A percentile compares a stretch with the other conserved stretches of the same genome.
These are phyloP conservation scores for Urocynchramus pylzowi DNA, from an alignment of 2,113 vertebrate genomes.

Conservation along the genomic window DNA sequence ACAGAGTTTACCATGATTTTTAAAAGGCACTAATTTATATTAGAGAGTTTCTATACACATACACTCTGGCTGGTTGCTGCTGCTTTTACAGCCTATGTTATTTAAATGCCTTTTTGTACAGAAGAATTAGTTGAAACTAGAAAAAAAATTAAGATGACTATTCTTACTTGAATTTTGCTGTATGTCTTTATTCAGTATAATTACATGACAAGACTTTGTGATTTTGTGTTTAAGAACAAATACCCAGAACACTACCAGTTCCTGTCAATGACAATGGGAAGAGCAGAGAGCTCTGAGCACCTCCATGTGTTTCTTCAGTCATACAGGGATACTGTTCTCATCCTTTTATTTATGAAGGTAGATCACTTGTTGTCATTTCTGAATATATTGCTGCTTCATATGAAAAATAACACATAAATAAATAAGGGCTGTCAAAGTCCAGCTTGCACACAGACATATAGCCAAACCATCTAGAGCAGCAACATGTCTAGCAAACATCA, in stretches of 20 bases:
- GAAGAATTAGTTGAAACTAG: background rate
- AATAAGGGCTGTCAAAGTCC: background rate
- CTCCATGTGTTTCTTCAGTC: background rate
- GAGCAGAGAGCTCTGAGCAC: background rate
- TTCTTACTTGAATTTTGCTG: slow-evolving; percentile 21
- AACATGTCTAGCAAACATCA: background rate
- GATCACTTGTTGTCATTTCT: slow-evolving; percentile 36
- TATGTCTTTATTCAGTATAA: slow-evolving; percentile 4
- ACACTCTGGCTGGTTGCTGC: slow-evolving; percentile 40
- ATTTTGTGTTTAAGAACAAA: slow-evolving; percentile 51
- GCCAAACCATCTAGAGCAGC: background rate
- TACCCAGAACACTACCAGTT: background rate
- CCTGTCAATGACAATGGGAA: background rate
- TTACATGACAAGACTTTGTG: background rate
- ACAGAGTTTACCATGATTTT: slow-evolving; percentile 70
- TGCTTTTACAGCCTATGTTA: slow-evolving; percentile 41
- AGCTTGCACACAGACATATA: background rate
- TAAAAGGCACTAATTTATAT: slow-evolving; percentile 78
- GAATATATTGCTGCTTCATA: slow-evolving; percentile 5
- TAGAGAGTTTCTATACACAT: slow-evolving; percentile 69
- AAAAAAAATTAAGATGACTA: background rate
- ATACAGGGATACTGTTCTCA: background rate
- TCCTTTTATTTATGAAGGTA: background rate
- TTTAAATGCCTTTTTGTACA: slow-evolving; percentile 59
- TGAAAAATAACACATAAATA: slow-evolving; percentile 13